phyloP scores from a whole-genome alignment of 2,113 vertebrate genomes.

The Pedionomus torquatus region DNA sequence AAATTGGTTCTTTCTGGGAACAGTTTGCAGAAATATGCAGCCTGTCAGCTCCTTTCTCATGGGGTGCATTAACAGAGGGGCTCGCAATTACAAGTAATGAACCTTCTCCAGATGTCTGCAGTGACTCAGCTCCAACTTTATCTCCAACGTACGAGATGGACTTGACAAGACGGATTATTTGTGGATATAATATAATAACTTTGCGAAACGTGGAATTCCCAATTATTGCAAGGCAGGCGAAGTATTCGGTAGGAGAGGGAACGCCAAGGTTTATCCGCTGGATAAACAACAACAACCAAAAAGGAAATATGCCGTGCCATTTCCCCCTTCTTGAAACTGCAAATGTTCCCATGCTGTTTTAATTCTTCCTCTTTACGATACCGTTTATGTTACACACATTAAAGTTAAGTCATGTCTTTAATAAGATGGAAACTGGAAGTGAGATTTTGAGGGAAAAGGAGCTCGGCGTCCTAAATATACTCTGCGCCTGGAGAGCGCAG shows the following conservation, averaged over 20 bases:
- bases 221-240: conserved; percentile 51
- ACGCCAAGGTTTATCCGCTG: conserved; percentile 2
- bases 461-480: conserved; percentile 58
- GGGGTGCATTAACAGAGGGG: conserved; percentile 86
- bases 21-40: conserved; percentile 92
- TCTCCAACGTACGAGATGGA: conserved; percentile 71
- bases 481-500: not conserved
- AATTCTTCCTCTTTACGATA: conserved; percentile 77
- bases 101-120: conserved; percentile 91
- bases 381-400: conserved; percentile 82
- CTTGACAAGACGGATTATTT: conserved; percentile 81
- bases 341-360: conserved; percentile 72
- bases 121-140: conserved; percentile 80
- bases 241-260: conserved; percentile 15
- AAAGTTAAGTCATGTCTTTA: conserved; percentile 61
- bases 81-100: conserved; percentile 90
- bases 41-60: conserved; percentile 86
- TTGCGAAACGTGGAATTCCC: conserved; percentile 67
- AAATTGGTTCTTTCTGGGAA: conserved; percentile 94
- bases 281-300: conserved; percentile 65
- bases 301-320: conserved; percentile 57
- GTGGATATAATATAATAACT: conserved; percentile 71
- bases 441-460: conserved; percentile 67
- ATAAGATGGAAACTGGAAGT: not conserved
- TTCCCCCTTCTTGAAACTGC: conserved; percentile 41